Conservation (phyloP, 2,797 vertebrate genomes). For the Hydrocynus forskahlii region DNA sequence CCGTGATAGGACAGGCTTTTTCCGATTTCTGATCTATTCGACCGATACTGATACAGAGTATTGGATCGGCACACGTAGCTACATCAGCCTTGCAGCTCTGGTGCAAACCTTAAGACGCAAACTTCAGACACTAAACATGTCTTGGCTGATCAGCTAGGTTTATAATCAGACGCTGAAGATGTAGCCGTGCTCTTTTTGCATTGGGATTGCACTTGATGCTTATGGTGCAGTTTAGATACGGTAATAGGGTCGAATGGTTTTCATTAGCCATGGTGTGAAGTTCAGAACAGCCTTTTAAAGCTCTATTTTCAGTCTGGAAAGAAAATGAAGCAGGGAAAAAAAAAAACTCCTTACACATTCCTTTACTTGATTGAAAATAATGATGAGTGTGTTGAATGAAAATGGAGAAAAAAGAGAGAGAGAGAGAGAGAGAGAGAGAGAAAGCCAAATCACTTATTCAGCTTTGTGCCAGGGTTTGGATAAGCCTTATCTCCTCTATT, state of each 20-base stretch:
- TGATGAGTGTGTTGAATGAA: constrained; percentile 73
- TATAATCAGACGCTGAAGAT: not conserved
- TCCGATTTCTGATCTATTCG: too few species aligned
- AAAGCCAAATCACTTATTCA: constrained; percentile 74
- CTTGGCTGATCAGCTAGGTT: too few species aligned
- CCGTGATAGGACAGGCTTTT: too few species aligned
- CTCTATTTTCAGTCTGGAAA: constrained; percentile 7
- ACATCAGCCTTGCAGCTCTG: too few species aligned
- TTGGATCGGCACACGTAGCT: too few species aligned
- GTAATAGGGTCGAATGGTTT: constrained; percentile 2
- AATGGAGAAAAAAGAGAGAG: constrained; percentile 24
- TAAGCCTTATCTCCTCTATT: constrained; percentile 80
- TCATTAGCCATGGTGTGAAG: constrained; percentile 12
- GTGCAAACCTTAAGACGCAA: too few species aligned
- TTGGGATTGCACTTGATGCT: not conserved
- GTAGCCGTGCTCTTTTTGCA: not conserved
- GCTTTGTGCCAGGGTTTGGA: constrained; percentile 67
- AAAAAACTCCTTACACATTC: constrained; percentile 71
- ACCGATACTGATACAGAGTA: too few species aligned
- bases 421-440: constrained; percentile 39
- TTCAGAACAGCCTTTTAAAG: constrained; percentile 14
- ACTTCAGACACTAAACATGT: too few species aligned
- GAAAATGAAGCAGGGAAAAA: constrained; percentile 54
- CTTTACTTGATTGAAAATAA: constrained; percentile 79
- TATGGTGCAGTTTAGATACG: constrained; percentile 17